These are phyloP conservation scores for Apeira syringaria DNA, from an alignment of 2,888 invertebrate species.

Conservation along the genomic window DNA sequence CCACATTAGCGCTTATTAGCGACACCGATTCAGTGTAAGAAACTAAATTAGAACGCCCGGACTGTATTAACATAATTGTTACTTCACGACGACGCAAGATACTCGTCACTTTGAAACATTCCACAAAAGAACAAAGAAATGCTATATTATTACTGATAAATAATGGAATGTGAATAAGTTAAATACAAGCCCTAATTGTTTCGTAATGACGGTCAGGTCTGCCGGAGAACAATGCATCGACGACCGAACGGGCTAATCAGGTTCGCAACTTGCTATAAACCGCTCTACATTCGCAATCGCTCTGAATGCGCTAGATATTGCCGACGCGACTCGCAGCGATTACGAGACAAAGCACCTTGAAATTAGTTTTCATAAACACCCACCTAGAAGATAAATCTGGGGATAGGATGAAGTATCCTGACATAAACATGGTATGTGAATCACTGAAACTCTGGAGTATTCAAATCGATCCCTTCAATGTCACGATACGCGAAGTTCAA, in stretches of 20 bases:
- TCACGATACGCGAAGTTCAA: slow-evolving; percentile 64
- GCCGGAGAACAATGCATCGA: slow-evolving; percentile 68
- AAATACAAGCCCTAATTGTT: slow-evolving; percentile 59
- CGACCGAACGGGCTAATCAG: slow-evolving; percentile 68
- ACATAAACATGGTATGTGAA: slow-evolving; percentile 67
- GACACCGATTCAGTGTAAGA: slow-evolving; percentile 36
- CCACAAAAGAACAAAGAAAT: slow-evolving; percentile 14
- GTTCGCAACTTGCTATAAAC: slow-evolving; percentile 64
- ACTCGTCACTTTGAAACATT: slow-evolving; percentile 6
- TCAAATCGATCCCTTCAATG: slow-evolving; percentile 56
- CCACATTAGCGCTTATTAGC: slow-evolving; percentile 54
- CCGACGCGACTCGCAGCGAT: slow-evolving; percentile 34
- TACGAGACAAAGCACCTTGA: slow-evolving; percentile 49
- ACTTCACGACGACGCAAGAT: slow-evolving; percentile 4
- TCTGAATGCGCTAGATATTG: slow-evolving; percentile 42
- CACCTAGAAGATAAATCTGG: slow-evolving; percentile 75
- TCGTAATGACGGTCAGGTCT: slow-evolving; percentile 64
- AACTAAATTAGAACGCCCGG: slow-evolving; percentile 39
- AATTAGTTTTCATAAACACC: slow-evolving; percentile 51
- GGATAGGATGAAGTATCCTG: slow-evolving; percentile 76
- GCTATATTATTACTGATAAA: slow-evolving; percentile 18
- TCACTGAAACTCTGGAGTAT: slow-evolving; percentile 48
- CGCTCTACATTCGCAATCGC: slow-evolving; percentile 55
- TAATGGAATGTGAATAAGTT: slow-evolving; percentile 43
- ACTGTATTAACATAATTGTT: slow-evolving; percentile 22